Evolutionary conservation across 2,797 vertebrate species (phyloP).

Genomic region (Semotilus atromaculatus): DNA sequence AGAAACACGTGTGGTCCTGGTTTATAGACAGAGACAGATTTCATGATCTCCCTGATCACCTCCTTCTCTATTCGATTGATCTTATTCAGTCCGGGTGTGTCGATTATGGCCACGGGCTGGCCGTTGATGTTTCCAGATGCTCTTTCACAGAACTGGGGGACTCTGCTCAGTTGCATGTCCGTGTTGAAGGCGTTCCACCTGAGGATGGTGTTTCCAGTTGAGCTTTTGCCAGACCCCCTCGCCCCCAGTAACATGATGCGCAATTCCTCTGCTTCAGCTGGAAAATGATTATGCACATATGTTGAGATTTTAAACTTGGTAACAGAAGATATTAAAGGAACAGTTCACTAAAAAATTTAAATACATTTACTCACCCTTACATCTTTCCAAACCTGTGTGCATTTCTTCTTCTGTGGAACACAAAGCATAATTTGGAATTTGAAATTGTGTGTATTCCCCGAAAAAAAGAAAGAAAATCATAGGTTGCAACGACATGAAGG

Average conservation of each 20-base stretch:
- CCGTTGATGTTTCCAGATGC: slow-evolving; percentile 38
- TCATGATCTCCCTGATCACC: slow-evolving; percentile 63
- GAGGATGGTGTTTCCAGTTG: slow-evolving; percentile 69
- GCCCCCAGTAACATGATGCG: slow-evolving; percentile 71
- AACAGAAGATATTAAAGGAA: not conserved
- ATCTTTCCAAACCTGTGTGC: not conserved
- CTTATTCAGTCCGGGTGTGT: slow-evolving; percentile 70
- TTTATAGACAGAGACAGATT: slow-evolving; percentile 58
- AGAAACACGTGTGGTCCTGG: slow-evolving; percentile 68
- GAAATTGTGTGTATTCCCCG: not conserved
- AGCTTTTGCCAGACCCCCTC: slow-evolving; percentile 69
- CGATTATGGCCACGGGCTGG: slow-evolving; percentile 59
- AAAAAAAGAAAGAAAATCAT: not conserved
- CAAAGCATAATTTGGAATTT: not conserved
- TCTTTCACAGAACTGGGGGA: slow-evolving; percentile 65
- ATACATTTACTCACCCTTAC: not conserved
- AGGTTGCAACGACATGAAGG: not conserved
- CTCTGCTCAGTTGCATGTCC: slow-evolving; percentile 67
- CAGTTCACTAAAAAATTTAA: not conserved
- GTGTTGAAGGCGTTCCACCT: slow-evolving; percentile 59
- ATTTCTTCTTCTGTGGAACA: not conserved
- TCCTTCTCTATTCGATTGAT: slow-evolving; percentile 52
- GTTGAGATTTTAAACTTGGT: not conserved
- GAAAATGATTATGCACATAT: not conserved
- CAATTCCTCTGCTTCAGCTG: slow-evolving; percentile 53